Evolutionary conservation across 2,888 invertebrate species (phyloP).

Genomic region (Rhopalosiphum nymphaeae): DNA sequence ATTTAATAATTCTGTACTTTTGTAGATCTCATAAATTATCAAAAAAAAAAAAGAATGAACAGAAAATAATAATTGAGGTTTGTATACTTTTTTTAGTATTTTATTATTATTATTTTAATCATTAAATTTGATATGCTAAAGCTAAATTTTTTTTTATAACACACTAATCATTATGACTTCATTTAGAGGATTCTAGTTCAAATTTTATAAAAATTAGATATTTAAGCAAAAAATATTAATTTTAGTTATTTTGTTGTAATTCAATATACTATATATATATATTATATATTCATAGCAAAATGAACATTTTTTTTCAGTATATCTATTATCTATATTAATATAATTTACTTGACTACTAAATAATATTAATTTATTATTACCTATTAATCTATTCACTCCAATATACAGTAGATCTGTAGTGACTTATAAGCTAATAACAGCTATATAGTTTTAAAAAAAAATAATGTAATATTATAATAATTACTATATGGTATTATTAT

Average conservation of each 20-base stretch:
- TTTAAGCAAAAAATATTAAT: background rate
- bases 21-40: background rate
- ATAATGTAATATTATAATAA: too few relatives aligned
- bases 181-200: background rate
- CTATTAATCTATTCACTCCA: too few relatives aligned
- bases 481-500: too few relatives aligned
- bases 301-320: background rate
- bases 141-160: background rate
- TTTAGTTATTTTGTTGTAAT: background rate
- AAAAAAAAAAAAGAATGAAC: background rate
- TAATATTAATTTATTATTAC: too few relatives aligned
- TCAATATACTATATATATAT: background rate
- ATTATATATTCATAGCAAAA: background rate
- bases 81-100: background rate
- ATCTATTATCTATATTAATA: too few relatives aligned
- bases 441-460: too few relatives aligned
- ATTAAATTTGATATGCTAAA: background rate
- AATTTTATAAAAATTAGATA: background rate
- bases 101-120: background rate
- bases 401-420: too few relatives aligned
- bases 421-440: too few relatives aligned
- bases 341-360: too few relatives aligned
- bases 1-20: background rate
- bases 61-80: background rate
- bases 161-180: background rate